Percentiles rank a stretch among this genome's conserved stretches.
Evolutionary conservation across 2,797 vertebrate genomes (phyloP).

Genomic region (Neosilurus hyrtlii): DNA sequence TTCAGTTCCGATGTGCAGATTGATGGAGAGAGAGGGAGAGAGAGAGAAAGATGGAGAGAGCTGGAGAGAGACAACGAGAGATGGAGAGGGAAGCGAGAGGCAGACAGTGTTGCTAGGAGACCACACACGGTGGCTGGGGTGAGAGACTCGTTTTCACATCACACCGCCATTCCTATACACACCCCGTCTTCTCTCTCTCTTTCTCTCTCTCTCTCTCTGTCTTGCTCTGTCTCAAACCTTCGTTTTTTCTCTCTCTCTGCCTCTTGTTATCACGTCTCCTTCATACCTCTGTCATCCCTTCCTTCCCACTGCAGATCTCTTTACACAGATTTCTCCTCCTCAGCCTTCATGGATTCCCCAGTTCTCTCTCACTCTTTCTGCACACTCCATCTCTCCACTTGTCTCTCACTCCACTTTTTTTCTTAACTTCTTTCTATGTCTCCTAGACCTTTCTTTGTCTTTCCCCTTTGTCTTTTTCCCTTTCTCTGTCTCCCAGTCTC

Average conservation of each 20-base stretch:
- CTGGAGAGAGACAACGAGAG: conserved; percentile 45
- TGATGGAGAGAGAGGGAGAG: conserved; percentile 34
- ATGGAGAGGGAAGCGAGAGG: conserved; percentile 45
- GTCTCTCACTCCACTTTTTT: conserved; percentile 41
- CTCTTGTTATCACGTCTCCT: conserved; percentile 20
- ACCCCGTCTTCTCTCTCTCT: conserved; percentile 56
- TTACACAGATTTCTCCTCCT: conserved; percentile 1
- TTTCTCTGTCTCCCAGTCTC: conserved; percentile 39
- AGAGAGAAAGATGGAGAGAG: conserved; percentile 40
- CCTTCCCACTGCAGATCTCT: background rate
- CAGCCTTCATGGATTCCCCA: background rate
- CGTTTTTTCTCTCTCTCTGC: conserved; percentile 38
- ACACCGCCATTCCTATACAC: conserved; percentile 70
- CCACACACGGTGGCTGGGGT: conserved; percentile 78
- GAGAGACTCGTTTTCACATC: conserved; percentile 76
- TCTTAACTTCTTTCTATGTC: conserved; percentile 55
- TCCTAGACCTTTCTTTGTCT: conserved; percentile 55
- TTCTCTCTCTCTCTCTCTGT: conserved; percentile 61
- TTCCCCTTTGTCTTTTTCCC: conserved; percentile 48
- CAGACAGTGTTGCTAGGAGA: conserved; percentile 83
- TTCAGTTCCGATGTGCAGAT: too few relatives aligned
- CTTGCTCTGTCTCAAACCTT: conserved; percentile 58
- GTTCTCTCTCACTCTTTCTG: background rate
- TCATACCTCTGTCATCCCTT: background rate
- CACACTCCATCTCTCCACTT: background rate